Percentiles rank a stretch among this genome's conserved stretches.
These are phyloP conservation scores for Bubo blakistoni DNA, from an alignment of 2,113 vertebrate genomes.

Conservation along the genomic window DNA sequence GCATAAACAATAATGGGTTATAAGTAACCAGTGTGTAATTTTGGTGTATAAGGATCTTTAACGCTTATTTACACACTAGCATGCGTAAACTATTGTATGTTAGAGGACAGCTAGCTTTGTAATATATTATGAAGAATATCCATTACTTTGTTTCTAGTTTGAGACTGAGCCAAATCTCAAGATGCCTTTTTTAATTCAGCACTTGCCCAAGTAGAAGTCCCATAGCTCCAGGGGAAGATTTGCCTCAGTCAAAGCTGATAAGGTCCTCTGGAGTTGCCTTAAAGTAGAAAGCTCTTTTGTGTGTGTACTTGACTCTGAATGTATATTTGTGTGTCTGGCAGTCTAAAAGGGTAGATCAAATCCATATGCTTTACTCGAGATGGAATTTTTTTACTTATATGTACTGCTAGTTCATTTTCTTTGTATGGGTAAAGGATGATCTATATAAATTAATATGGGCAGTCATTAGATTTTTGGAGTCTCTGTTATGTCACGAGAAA, in stretches of 20 bases:
- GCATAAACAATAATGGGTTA: background rate
- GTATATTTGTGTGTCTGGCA: background rate
- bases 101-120: background rate
- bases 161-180: background rate
- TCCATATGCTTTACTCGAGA: background rate
- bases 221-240: background rate
- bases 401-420: background rate
- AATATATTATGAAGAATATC: background rate
- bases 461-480: conserved; percentile 26
- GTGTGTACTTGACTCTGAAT: background rate
- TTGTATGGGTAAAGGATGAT: background rate
- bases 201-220: background rate
- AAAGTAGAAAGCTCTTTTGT: background rate
- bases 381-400: background rate
- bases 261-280: background rate
- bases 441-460: background rate
- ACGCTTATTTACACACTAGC: background rate
- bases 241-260: background rate
- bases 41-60: background rate
- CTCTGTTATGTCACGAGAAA: conserved; percentile 45
- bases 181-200: background rate
- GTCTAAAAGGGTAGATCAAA: conserved; percentile 40
- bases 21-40: background rate
- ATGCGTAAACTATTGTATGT: background rate
- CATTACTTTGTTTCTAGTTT: background rate